phyloP scores from a whole-genome alignment of 2,888 invertebrate species.

The Lomographa bimaculata region DNA sequence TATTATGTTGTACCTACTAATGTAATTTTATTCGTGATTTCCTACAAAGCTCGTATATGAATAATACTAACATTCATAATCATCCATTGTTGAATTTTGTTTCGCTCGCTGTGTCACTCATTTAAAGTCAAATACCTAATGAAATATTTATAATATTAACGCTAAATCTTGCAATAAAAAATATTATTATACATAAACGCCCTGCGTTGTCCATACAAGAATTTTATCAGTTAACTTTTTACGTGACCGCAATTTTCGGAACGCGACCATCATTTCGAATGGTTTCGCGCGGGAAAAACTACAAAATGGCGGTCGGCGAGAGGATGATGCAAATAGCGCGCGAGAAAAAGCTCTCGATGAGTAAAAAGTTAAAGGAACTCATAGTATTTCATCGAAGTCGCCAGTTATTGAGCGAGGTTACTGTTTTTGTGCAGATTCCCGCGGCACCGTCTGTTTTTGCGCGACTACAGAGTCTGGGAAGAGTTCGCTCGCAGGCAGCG shows the following conservation, averaged over 20 bases:
- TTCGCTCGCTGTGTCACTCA: too few species aligned
- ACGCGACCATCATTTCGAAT: constrained; percentile 61
- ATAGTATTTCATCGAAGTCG: constrained; percentile 80
- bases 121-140: constrained; percentile 37
- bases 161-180: constrained; percentile 43
- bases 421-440: constrained; percentile 72
- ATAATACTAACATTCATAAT: too few species aligned
- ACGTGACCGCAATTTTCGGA: constrained; percentile 61
- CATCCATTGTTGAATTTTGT: constrained; percentile 5
- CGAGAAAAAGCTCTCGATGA: constrained; percentile 59
- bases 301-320: constrained; percentile 62
- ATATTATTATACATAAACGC: constrained; percentile 63
- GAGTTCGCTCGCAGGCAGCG: constrained; percentile 54
- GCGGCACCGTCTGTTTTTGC: constrained; percentile 57
- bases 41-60: too few species aligned
- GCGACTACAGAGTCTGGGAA: constrained; percentile 67
- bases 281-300: constrained; percentile 64
- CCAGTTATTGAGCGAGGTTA: constrained; percentile 74
- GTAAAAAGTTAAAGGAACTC: constrained; percentile 77
- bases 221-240: constrained; percentile 68
- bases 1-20: too few species aligned
- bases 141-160: constrained; percentile 49
- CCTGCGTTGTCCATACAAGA: constrained; percentile 66
- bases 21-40: too few species aligned
- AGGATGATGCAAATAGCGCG: constrained; percentile 72